Evolutionary conservation across 2,888 invertebrate species (phyloP), one percentile per base, ranked within the genome.

Genomic region (Rhingia campestris): DNA sequence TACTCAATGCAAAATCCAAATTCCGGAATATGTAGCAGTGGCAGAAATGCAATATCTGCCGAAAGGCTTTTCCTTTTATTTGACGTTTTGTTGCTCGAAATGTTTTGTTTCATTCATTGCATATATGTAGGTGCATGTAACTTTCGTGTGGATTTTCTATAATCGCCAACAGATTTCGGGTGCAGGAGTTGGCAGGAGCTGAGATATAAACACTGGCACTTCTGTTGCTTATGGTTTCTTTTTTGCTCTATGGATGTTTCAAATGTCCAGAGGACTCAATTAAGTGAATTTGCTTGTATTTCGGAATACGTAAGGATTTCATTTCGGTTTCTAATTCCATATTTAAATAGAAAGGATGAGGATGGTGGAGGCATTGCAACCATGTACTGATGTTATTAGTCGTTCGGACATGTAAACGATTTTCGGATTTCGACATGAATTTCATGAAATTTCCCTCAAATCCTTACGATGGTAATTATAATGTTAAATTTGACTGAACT

Each of bases 261-360:
- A 54, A 84, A 79, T 74, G 79, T 82, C 82, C 84, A 66, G 54
- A 80, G 84, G 84, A 80, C 80, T 80, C 80, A 80, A 80, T 75
- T 80, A 75, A 75, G 73, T 80, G 80, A 74, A 84, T 70, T 80
- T 74, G 64, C 74, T 74, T 84, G 53, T 74, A 74, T 69, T 66
- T 74, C 64, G 41, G 43, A 67, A 32, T 41, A 61, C 59, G 72
- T 72, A 81, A 77, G 72, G 82, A 73, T 73, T 82, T 73, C 56
- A 79, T 64, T 64, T 69, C 51, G 49, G 80, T 70, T 75, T 84
- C 70, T 80, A 80, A 80, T 84, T 74, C 80, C 66, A 59, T 79
- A 75, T 80, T 79, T 63, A 73, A 79, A 73, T 73, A 67, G 77
- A 37, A 30, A 22, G 6, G 6, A 6, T 9, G 33, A 2, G 35